Conservation (phyloP, 30 jellyfish, hydroid and myxozoan species). For the Turritopsis rubra region DNA sequence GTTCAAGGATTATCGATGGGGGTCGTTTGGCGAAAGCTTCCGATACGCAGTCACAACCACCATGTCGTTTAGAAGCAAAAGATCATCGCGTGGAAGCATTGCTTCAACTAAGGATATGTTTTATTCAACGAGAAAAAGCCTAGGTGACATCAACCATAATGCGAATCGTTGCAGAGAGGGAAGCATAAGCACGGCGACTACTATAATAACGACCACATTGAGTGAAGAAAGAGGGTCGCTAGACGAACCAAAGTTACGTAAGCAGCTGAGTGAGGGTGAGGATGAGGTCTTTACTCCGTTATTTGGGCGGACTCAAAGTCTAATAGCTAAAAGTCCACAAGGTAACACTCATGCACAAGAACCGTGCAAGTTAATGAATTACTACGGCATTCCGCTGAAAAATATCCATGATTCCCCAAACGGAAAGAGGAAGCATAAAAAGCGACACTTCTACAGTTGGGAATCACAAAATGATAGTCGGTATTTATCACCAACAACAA, state of each 20-base stretch:
- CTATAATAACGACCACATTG: background rate
- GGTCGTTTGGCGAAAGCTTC: background rate
- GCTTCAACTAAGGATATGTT: background rate
- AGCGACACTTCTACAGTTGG: background rate
- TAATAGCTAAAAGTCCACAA: background rate
- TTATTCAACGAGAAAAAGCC: background rate
- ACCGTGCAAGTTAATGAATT: background rate
- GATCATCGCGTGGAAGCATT: slow-evolving; percentile 1
- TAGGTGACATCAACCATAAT: background rate
- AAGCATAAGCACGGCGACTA: background rate
- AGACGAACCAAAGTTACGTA: background rate
- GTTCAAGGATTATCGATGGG: slow-evolving; percentile 1
- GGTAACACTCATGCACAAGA: background rate
- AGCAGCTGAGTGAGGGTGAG: background rate
- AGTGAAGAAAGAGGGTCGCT: background rate
- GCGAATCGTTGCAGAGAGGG: background rate
- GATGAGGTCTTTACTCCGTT: background rate
- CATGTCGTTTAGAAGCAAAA: background rate
- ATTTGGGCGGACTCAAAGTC: background rate
- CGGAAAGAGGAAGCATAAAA: background rate
- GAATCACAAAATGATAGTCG: background rate
- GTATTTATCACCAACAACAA: background rate
- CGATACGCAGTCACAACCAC: background rate
- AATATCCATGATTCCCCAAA: background rate
- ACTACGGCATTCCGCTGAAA: background rate